Base-by-base conservation (phyloP, 2,888 invertebrate species). In the Euzetes globulus region DNA sequence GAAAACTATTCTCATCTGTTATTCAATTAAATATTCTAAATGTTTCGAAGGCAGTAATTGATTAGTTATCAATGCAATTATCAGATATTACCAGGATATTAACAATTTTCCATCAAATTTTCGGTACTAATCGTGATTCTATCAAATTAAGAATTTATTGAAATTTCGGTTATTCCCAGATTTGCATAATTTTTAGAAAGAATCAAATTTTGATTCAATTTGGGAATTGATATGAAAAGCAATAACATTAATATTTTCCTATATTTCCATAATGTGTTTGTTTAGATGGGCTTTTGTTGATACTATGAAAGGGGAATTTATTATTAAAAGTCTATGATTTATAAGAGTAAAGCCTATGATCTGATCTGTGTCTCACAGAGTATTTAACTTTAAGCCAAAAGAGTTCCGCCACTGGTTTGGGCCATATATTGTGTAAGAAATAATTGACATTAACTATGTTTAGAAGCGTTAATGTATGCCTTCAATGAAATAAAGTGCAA, bases 381-480 rank as follows among this genome's bases (percentile, higher is more conserved):
- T 17, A n/a, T n/a, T 50, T 50, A 50, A 50, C 50, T 58, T 58
- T 58, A 25, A 17, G 29, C 15, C 19, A 15, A 25, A 58, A 58
- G 19, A 27, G 58, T 58, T 58, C 17, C 58, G 58, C 58, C 58
- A 27, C 58, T 58, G 58, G 58, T 25, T 27, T 22, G 17, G 15
- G 58, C 4, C 6, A 7, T 58, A 25, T 25, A 29, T 58, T 22
- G 58, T 27, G 27, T 58, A 58, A 19, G 58, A 58, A 58, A 58
- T 58, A 58, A 58, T 58, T 58, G 58, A 58, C 58, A 58, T 58
- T 58, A 58, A 58, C 58, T 19, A 17, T 58, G 58, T 29, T 58
- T 58, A 58, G 58, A 58, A 17, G 58, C 58, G 52, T 58, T 58
- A 58, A 58, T 58, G 13, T 58, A 58, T 58, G 58, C 15, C 22